Evolutionary conservation across 2,888 invertebrate genomes (phyloP).

Genomic region (Mactromeris polynyma): DNA sequence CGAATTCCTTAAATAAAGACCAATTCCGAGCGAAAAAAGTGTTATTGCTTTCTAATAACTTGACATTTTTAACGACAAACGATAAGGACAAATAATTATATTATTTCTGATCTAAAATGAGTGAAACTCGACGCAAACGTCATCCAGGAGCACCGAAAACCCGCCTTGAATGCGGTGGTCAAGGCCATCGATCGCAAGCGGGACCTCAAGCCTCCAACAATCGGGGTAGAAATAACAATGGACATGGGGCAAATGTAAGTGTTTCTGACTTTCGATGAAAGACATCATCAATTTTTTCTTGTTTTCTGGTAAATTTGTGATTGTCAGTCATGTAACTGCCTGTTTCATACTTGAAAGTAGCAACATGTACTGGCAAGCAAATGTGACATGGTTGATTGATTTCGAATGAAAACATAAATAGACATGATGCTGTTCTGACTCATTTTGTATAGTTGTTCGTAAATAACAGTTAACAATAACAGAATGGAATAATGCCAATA

Average conservation of each 20-base stretch:
- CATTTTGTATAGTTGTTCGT: background rate
- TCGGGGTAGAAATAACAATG: slow-evolving; percentile 61
- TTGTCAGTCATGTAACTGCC: background rate
- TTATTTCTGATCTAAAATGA: slow-evolving; percentile 70
- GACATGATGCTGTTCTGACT: slow-evolving; percentile 17
- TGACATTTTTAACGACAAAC: background rate
- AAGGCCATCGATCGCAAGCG: slow-evolving; percentile 63
- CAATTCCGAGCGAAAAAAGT: background rate
- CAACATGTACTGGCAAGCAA: slow-evolving; percentile 43
- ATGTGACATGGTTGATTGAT: slow-evolving; percentile 40
- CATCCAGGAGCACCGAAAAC: slow-evolving; percentile 74
- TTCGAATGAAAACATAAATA: slow-evolving; percentile 46
- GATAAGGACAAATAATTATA: background rate
- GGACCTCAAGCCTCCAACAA: slow-evolving; percentile 39
- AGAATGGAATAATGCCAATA: too few relatives aligned
- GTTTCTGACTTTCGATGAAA: background rate
- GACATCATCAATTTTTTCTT: background rate
- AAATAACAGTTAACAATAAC: too few relatives aligned
- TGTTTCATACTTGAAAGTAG: background rate
- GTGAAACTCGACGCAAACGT: slow-evolving; percentile 81
- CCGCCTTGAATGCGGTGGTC: slow-evolving; percentile 76
- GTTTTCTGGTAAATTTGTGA: background rate
- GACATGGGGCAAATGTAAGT: slow-evolving; percentile 57
- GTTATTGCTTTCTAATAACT: background rate
- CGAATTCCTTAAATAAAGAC: background rate